Conservation (phyloP, 1,140 invertebrate genomes). For the Eriosoma lanigerum region DNA sequence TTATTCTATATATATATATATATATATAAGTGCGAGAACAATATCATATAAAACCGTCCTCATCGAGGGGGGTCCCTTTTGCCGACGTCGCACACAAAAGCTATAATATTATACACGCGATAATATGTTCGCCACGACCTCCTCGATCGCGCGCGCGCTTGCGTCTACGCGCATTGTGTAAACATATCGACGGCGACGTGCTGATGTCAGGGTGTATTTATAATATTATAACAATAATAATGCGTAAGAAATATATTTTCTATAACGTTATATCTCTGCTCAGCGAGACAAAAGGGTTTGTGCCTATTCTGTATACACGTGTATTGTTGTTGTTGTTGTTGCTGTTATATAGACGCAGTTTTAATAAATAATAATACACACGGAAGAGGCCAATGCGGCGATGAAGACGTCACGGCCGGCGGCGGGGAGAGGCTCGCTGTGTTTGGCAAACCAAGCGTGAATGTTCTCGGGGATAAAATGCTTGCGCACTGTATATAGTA, state of each 20-base stretch:
- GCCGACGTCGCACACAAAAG: background rate
- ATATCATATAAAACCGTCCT: too few relatives aligned
- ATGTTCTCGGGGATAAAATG: background rate
- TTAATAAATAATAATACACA: too few relatives aligned
- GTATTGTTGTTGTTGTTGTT: too few relatives aligned
- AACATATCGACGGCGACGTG: background rate
- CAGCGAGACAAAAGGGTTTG: conserved; percentile 29
- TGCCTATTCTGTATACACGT: background rate
- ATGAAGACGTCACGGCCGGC: conserved; percentile 3
- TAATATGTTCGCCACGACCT: too few relatives aligned
- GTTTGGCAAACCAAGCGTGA: conserved; percentile 42
- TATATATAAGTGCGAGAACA: background rate
- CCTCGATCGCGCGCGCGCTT: too few relatives aligned
- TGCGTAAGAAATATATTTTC: too few relatives aligned
- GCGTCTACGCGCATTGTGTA: background rate
- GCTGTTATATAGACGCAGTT: background rate
- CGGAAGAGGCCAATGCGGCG: too few relatives aligned
- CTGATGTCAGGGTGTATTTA: background rate
- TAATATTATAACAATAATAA: too few relatives aligned
- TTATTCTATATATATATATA: too few relatives aligned
- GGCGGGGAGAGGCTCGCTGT: background rate
- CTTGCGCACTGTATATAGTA: background rate
- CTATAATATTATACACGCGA: too few relatives aligned
- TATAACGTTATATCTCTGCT: background rate
- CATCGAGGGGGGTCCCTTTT: background rate